These are phyloP conservation scores for Syncerus caffer DNA, from an alignment of 2,797 vertebrate genomes.

Conservation along the genomic window DNA sequence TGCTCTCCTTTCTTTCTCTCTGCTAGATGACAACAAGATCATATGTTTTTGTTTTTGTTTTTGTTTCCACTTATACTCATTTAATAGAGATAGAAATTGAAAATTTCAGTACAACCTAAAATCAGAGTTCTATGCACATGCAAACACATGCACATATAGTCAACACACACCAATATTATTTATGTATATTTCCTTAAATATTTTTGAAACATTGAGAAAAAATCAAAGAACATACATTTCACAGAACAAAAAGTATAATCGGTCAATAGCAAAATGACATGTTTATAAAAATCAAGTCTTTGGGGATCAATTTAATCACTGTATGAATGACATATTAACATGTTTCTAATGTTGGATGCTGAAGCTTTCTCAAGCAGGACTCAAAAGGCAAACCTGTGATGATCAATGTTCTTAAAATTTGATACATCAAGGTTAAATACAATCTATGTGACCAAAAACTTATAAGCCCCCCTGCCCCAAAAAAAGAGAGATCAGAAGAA, in stretches of 20 bases:
- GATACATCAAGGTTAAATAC: neutral
- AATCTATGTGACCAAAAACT: neutral
- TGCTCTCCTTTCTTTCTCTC: constrained; percentile 10
- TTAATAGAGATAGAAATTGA: neutral
- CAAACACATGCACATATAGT: neutral
- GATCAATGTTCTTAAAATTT: neutral
- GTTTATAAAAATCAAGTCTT: constrained; percentile 6
- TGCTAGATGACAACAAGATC: constrained; percentile 46
- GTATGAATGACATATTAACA: neutral
- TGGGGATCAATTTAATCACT: neutral
- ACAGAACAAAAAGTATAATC: neutral
- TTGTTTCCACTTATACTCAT: neutral
- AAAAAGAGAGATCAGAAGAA: neutral
- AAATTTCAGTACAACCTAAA: neutral
- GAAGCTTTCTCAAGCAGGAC: neutral
- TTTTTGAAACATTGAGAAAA: neutral
- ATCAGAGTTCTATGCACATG: neutral
- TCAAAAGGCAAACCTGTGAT: neutral
- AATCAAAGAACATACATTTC: neutral
- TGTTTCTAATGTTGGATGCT: neutral
- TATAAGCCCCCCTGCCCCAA: neutral
- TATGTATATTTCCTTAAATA: neutral
- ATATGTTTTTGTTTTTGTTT: too few species aligned
- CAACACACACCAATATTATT: neutral
- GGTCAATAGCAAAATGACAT: neutral